Base-by-base conservation (phyloP, 1,140 invertebrate species). In the Acromyrmex heyeri region DNA sequence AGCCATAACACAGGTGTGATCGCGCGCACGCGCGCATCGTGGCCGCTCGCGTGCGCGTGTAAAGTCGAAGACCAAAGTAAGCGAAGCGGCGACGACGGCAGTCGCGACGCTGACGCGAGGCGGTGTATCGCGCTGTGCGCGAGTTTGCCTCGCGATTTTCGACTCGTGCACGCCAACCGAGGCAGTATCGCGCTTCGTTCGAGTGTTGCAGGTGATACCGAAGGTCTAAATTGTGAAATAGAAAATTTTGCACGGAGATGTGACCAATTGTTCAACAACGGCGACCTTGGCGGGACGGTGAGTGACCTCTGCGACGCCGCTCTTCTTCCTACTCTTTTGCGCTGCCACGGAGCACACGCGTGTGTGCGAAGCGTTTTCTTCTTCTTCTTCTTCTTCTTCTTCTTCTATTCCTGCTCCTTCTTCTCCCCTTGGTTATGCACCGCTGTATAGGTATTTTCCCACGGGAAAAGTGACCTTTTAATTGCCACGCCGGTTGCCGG, bases 401-500 rank as follows among this genome's bases (percentile, higher is more conserved):
- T 50, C 14, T 38, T 34, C 50, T 14, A 27, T 18, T 14, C n/a
- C 48, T 50, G 61, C 57, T 34, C 18, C n/a, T 53, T 34, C 44
- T 38, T 24, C 21, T 67, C 18, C 12, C 62, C 30, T 57, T 16
- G 30, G 7, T 48, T 69, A 8, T 21, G 38, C n/a, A 30, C 1
- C 50, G 27, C 1, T 24, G 12, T 18, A 53, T 48, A 67, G 57
- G 12, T 34, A 24, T 24, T 90, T 93, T 93, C 93, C 90, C 93
- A 93, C 92, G 93, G 75, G 88, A 91, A 92, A 93, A 92, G 85
- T 64, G 8, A 83, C 12, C 59, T 85, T 89, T 91, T 93, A 92
- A 93, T 92, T 91, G 75, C 81, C 72, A 82, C 81, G 87, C 81
- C 67, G 85, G 62, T n/a, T 44, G 57, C n/a, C 79, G 76, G 24